Evolutionary conservation across 1,140 invertebrate species (phyloP).

Genomic region (Cataglyphis hispanica): DNA sequence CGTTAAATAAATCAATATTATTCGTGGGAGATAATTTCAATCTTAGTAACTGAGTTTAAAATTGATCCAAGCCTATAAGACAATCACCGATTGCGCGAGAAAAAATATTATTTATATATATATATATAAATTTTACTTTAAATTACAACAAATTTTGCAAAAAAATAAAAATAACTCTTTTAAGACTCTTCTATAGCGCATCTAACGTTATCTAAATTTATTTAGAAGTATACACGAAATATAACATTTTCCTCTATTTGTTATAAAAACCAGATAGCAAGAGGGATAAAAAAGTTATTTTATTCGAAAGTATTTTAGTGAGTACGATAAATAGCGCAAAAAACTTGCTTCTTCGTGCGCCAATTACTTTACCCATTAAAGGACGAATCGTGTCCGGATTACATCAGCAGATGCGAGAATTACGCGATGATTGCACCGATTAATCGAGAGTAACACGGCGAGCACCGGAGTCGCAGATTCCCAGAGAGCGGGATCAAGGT

Average conservation of each 20-base stretch:
- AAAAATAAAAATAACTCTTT: background rate
- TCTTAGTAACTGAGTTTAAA: background rate
- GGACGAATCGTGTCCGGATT: conserved; percentile 35
- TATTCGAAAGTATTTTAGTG: background rate
- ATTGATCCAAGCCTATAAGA: background rate
- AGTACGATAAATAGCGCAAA: background rate
- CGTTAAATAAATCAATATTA: background rate
- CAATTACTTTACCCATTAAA: conserved; percentile 49
- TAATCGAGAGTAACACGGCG: conserved; percentile 40
- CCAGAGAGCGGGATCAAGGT: background rate
- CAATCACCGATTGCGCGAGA: background rate
- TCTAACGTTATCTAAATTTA: background rate
- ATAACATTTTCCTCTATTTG: too few species aligned
- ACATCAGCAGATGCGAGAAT: conserved; percentile 44
- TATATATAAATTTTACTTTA: background rate
- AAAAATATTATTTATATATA: background rate
- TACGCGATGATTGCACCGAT: conserved; percentile 49
- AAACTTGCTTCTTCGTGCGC: background rate
- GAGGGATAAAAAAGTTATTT: background rate
- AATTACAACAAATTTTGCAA: background rate
- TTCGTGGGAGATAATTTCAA: background rate
- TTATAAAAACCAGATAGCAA: background rate
- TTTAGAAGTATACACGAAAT: too few species aligned
- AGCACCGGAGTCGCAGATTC: background rate
- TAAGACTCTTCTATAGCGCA: background rate